Evolutionary conservation across 2,797 vertebrate species (phyloP), one percentile per base, ranked within the genome.

Genomic region (Sarcoramphus papa): DNA sequence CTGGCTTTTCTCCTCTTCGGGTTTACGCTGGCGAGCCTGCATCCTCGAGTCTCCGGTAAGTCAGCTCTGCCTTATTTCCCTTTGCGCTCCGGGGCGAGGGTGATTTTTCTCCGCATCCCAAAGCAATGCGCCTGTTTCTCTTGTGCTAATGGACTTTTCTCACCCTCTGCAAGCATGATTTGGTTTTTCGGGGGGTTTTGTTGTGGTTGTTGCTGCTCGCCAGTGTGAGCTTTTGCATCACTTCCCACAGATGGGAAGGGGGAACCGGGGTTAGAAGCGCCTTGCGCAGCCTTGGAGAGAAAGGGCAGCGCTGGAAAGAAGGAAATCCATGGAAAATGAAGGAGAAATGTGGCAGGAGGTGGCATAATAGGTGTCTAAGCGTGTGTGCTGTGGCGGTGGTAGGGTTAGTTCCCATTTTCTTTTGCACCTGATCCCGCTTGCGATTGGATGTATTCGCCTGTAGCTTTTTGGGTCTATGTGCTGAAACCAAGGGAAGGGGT

Each of bases 31-130:
- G 86, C 97, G 83, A 90, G 77, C 90, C 86, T 97, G 33, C 96
- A 96, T 65, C 96, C 97, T 60, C 97, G 76, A 93, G 96, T 97
- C 96, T 90, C 97, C 12, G 98, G 98, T 99, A 98, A 98, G 98
- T 98, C 90, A 13, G 23, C 9, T 40, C 14, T 37, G 57, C 45
- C 18, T 60, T 56, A 4, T 75, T 54, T 56, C 7, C n/a, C n/a
- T 48, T 18, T 9, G 7, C 22, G 6, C 24, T 31, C 60, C 12
- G 12, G 43, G 40, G 54, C 21, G 18, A 43, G 62, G 27, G 18
- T 5, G 41, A 14, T 35, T 50, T 48, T 35, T 41, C 10, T 4
- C 45, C 19, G 41, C 82, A 53, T 40, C 45, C 81, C 56, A 18
- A 37, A 70, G 23, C n/a, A 2, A 23, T 5, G 72, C 27, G n/a